A percentile compares a stretch with the other conserved stretches of the same genome.
phyloP scores from a whole-genome alignment of 2,113 vertebrate species.

The Phaethon lepturus region DNA sequence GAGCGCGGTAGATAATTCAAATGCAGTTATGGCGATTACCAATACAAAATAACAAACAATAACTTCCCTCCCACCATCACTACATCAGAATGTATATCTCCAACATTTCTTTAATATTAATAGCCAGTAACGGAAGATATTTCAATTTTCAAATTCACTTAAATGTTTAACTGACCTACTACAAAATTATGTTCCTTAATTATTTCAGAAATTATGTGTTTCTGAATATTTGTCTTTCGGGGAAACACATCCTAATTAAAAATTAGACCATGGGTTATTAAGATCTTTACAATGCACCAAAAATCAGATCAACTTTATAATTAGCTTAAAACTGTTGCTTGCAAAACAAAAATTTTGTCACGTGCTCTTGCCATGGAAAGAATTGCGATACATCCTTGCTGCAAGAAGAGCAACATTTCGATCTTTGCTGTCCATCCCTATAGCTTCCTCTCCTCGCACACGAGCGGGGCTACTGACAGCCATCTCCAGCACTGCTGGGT shows the following conservation, averaged over 20 bases:
- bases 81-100: not conserved
- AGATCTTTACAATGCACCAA: not conserved
- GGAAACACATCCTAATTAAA: not conserved
- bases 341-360: not conserved
- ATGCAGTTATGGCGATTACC: not conserved
- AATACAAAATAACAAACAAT: not conserved
- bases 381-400: no score
- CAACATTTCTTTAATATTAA: not conserved
- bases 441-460: no score
- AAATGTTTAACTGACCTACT: not conserved
- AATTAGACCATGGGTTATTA: not conserved
- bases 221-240: not conserved
- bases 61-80: no score
- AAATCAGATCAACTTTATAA: not conserved
- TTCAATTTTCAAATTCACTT: not conserved
- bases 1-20: not conserved
- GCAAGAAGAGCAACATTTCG: not conserved
- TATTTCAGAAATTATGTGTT: not conserved
- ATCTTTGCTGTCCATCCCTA: not conserved
- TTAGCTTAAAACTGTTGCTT: not conserved
- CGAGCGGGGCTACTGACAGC: not conserved
- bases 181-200: not conserved
- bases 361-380: not conserved
- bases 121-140: not conserved
- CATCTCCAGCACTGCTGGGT: not conserved